Evolutionary conservation across 2,113 vertebrate species (phyloP).

Genomic region (Passer montanus): DNA sequence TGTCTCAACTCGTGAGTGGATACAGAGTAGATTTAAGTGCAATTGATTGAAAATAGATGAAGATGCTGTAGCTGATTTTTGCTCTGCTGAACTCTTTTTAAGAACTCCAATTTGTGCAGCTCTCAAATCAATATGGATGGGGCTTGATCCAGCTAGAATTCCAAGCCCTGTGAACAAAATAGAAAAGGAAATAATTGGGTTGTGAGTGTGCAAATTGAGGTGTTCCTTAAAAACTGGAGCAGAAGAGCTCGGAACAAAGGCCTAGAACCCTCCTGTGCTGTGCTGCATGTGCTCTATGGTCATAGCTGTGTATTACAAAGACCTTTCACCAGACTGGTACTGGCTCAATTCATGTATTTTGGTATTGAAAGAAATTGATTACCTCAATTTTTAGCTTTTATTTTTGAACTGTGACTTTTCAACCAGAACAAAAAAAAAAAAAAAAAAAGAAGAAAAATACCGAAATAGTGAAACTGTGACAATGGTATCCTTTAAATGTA

Average conservation of each 20-base stretch:
- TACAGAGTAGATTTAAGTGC: slow-evolving; percentile 77
- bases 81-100: slow-evolving; percentile 81
- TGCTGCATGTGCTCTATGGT: slow-evolving; percentile 65
- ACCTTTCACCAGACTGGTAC: slow-evolving; percentile 93
- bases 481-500: slow-evolving; percentile 47
- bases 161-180: neutral
- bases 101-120: slow-evolving; percentile 74
- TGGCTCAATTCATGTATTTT: slow-evolving; percentile 59
- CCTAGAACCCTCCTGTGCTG: slow-evolving; percentile 30
- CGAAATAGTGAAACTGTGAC: slow-evolving; percentile 74
- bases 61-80: slow-evolving; percentile 62
- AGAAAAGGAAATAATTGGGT: neutral
- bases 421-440: neutral
- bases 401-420: slow-evolving; percentile 84
- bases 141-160: neutral
- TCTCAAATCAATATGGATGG: neutral
- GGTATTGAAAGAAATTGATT: slow-evolving; percentile 79
- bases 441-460: slow-evolving; percentile 36
- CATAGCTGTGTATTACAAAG: slow-evolving; percentile 65
- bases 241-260: slow-evolving; percentile 24
- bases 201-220: slow-evolving; percentile 49
- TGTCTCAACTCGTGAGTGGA: neutral
- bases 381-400: slow-evolving; percentile 72
- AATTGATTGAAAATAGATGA: slow-evolving; percentile 78
- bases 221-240: slow-evolving; percentile 65